Evolutionary conservation across 2,113 vertebrate species (phyloP).

Genomic region (Silurus meridionalis): DNA sequence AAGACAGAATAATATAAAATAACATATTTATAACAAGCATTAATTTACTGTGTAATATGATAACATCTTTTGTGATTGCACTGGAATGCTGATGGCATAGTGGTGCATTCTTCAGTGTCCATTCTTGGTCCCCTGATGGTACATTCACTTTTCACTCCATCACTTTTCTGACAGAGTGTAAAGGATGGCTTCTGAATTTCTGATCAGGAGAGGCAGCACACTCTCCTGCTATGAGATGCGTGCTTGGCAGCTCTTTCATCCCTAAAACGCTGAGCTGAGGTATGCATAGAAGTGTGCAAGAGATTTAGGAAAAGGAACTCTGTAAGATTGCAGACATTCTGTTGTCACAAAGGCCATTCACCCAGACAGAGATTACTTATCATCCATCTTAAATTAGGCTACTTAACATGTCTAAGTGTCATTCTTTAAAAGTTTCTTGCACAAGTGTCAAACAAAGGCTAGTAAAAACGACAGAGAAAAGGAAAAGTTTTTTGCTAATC

Average conservation of each 20-base stretch:
- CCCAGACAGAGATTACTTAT: conserved; percentile 36
- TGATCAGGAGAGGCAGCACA: conserved; percentile 52
- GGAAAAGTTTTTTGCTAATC: background rate
- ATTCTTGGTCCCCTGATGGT: conserved; percentile 47
- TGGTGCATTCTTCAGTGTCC: conserved; percentile 34
- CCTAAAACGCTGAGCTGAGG: conserved; percentile 39
- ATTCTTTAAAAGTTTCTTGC: background rate
- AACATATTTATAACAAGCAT: conserved; percentile 4
- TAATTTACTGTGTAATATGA: conserved; percentile 17
- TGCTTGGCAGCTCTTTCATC: conserved; percentile 54
- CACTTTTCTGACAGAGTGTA: conserved; percentile 51
- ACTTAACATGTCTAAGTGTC: conserved; percentile 43
- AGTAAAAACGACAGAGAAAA: background rate
- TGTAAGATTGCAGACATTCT: conserved; percentile 39
- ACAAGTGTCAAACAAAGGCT: background rate
- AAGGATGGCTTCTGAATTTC: conserved; percentile 54
- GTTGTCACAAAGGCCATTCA: conserved; percentile 39
- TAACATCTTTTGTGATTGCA: conserved; percentile 35
- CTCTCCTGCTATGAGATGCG: conserved; percentile 45
- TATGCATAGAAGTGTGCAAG: conserved; percentile 49
- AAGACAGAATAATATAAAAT: background rate
- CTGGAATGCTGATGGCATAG: conserved; percentile 31
- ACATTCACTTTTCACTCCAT: conserved; percentile 53
- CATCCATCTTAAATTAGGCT: conserved; percentile 39
- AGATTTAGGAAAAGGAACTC: conserved; percentile 35